Conservation (phyloP, 2,888 invertebrate genomes). For the Lacanobia oleracea region DNA sequence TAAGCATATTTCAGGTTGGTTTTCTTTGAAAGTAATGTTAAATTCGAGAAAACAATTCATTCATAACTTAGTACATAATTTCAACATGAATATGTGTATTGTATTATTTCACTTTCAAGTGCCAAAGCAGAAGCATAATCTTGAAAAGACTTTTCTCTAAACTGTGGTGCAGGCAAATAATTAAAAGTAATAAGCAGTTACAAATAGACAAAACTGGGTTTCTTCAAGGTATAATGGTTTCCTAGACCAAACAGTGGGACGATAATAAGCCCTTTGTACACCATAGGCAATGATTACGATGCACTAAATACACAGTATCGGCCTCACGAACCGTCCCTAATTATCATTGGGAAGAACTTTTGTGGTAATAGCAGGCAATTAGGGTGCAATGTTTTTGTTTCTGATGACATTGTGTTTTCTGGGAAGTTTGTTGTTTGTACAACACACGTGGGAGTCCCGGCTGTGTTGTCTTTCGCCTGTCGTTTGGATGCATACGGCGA, state of each 20-base stretch:
- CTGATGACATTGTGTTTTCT: constrained; percentile 86
- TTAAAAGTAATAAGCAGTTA: constrained; percentile 31
- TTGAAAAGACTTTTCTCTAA: background rate
- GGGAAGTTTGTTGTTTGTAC: constrained; percentile 82
- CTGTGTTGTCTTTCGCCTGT: constrained; percentile 69
- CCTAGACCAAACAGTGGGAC: constrained; percentile 46
- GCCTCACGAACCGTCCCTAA: constrained; percentile 68
- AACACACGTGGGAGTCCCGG: constrained; percentile 85
- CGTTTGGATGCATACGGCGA: constrained; percentile 85
- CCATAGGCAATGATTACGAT: constrained; percentile 59
- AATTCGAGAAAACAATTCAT: background rate
- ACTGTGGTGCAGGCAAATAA: background rate
- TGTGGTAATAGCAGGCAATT: constrained; percentile 81
- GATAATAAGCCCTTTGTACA: constrained; percentile 51
- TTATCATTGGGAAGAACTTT: constrained; percentile 75
- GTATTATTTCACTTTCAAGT: background rate
- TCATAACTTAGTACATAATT: background rate
- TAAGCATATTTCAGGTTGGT: background rate
- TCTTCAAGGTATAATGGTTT: constrained; percentile 30
- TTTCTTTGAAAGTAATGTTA: background rate
- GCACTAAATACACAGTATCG: constrained; percentile 62
- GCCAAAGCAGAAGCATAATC: background rate
- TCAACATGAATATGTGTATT: background rate
- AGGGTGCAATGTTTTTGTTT: constrained; percentile 83
- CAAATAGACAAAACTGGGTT: constrained; percentile 24